Percentiles rank a stretch among this genome's conserved stretches.
Conservation (phyloP, 2,797 vertebrate genomes). For the Limnodromus scolopaceus region DNA sequence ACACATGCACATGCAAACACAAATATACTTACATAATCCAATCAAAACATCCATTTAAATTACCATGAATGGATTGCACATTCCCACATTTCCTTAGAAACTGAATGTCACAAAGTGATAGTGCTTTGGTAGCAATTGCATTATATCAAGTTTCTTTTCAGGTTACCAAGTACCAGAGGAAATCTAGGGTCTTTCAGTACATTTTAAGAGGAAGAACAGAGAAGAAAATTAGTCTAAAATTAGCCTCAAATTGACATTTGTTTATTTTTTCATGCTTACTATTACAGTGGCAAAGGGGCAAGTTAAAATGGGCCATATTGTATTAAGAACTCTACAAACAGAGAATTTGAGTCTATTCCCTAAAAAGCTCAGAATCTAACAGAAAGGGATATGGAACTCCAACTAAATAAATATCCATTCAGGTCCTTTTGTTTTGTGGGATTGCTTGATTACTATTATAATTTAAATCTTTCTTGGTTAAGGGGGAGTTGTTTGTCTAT, state of each 20-base stretch:
- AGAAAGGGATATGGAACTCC: neutral
- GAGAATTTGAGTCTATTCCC: neutral
- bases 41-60: conserved; percentile 53
- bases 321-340: neutral
- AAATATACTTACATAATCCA: conserved; percentile 57
- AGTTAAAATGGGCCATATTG: neutral
- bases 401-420: neutral
- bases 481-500: neutral
- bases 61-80: neutral
- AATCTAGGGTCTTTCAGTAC: neutral
- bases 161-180: neutral
- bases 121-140: neutral
- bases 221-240: neutral
- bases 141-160: conserved; percentile 15
- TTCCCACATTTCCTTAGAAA: conserved; percentile 29
- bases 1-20: neutral
- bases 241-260: neutral
- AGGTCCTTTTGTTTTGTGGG: neutral
- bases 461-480: neutral
- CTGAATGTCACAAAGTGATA: neutral
- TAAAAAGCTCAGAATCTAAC: neutral
- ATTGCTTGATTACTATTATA: neutral
- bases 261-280: neutral
- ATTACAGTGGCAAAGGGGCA: neutral
- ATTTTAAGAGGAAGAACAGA: neutral